Percentiles rank a stretch among this genome's conserved stretches.
These are phyloP conservation scores for Saccostrea echinata DNA, from an alignment of 1,140 invertebrate species.

Conservation along the genomic window DNA sequence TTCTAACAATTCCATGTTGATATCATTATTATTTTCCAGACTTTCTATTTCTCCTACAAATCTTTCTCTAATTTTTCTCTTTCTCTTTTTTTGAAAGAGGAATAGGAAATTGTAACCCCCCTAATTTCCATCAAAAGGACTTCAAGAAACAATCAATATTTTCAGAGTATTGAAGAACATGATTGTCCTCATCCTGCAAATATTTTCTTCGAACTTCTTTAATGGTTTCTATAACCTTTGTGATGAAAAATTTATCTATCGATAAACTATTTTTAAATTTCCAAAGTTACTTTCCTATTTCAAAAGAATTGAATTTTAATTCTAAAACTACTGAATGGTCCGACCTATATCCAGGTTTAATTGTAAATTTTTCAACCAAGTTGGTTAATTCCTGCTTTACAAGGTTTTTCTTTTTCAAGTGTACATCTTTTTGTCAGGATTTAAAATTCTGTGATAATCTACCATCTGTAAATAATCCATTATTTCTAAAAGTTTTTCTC, in stretches of 20 bases:
- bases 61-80: neutral
- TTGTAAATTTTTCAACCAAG: too few species aligned
- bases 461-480: too few species aligned
- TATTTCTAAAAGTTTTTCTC: too few species aligned
- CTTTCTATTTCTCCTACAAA: neutral
- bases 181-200: neutral
- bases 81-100: neutral
- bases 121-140: neutral
- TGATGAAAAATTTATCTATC: neutral
- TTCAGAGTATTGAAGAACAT: neutral
- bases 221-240: neutral
- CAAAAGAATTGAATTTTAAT: neutral
- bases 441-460: too few species aligned
- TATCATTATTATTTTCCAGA: neutral
- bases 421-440: too few species aligned
- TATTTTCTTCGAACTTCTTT: neutral
- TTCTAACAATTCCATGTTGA: neutral
- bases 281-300: neutral
- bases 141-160: constrained; percentile 14
- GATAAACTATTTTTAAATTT: constrained; percentile 6
- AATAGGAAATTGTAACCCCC: neutral
- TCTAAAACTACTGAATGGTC: too few species aligned
- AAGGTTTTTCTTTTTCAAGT: too few species aligned
- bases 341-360: too few species aligned
- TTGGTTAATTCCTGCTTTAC: too few species aligned